phyloP scores from a whole-genome alignment of 2,888 invertebrate genomes.

The Uloborus plumipes region DNA sequence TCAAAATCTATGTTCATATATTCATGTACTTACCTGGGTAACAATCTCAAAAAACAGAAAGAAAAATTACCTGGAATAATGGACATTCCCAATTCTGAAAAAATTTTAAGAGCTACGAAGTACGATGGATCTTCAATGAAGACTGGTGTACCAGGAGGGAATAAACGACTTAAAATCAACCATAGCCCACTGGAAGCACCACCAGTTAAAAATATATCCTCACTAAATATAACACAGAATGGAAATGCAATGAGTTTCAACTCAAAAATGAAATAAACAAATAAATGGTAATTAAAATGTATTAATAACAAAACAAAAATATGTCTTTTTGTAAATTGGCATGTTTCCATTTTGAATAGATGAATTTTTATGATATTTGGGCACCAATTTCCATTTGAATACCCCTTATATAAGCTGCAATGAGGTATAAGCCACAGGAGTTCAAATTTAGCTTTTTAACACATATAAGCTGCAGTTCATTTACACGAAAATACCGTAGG shows the following conservation, averaged over 20 bases:
- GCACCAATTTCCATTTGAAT: no score
- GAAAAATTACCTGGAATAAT: constrained; percentile 73
- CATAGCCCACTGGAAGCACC: constrained; percentile 78
- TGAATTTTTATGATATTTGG: background rate
- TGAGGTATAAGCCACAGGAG: no score
- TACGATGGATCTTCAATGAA: constrained; percentile 79
- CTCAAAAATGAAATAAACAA: background rate
- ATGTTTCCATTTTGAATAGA: no score
- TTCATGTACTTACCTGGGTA: no score
- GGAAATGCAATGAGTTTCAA: background rate
- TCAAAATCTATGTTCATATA: no score
- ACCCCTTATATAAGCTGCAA: no score
- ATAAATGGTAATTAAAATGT: background rate
- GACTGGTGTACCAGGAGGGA: constrained; percentile 74
- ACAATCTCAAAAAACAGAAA: background rate
- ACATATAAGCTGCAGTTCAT: no score
- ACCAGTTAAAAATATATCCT: constrained; percentile 76
- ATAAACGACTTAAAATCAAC: constrained; percentile 75
- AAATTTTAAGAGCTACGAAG: constrained; percentile 76
- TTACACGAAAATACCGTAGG: no score
- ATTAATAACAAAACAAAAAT: constrained; percentile 3
- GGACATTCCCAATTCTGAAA: constrained; percentile 75
- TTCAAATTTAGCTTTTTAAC: no score
- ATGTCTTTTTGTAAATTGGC: background rate
- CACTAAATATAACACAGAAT: constrained; percentile 70